These are phyloP conservation scores for Drosophila pseudoananassae DNA, from an alignment of 1,140 invertebrate species.

Conservation along the genomic window DNA sequence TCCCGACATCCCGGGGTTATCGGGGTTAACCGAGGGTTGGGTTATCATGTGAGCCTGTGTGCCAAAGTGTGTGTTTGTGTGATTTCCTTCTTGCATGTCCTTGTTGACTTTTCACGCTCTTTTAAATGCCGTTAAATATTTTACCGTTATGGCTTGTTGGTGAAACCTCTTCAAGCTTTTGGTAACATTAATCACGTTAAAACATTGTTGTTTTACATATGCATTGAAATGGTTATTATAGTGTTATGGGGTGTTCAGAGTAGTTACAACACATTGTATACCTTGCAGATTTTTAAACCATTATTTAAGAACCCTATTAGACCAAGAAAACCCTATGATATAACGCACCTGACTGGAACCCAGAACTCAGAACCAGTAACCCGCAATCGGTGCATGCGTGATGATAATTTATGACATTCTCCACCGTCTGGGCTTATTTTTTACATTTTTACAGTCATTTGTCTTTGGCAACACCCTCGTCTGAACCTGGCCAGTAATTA, in stretches of 20 bases:
- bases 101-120: constrained; percentile 83
- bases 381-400: constrained; percentile 30
- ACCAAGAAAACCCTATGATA: constrained; percentile 4
- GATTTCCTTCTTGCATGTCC: constrained; percentile 48
- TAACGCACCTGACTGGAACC: constrained; percentile 38
- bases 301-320: background rate
- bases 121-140: constrained; percentile 76
- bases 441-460: constrained; percentile 62
- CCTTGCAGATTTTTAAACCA: background rate
- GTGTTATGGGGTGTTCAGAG: too few relatives aligned
- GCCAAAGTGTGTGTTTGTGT: constrained; percentile 31
- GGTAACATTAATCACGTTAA: constrained; percentile 47
- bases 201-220: constrained; percentile 1
- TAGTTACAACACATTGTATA: too few relatives aligned
- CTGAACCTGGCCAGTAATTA: constrained; percentile 51
- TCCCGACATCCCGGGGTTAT: constrained; percentile 37
- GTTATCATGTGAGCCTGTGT: constrained; percentile 20
- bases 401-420: constrained; percentile 69
- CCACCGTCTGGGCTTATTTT: constrained; percentile 22
- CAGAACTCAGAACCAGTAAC: constrained; percentile 26
- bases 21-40: constrained; percentile 50
- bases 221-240: background rate
- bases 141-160: constrained; percentile 26
- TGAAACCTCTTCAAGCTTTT: constrained; percentile 10
- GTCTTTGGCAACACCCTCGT: constrained; percentile 48